Percentiles rank a stretch among this genome's conserved stretches.
phyloP scores from a whole-genome alignment of 2,888 invertebrate species.

The Thumatha senex region DNA sequence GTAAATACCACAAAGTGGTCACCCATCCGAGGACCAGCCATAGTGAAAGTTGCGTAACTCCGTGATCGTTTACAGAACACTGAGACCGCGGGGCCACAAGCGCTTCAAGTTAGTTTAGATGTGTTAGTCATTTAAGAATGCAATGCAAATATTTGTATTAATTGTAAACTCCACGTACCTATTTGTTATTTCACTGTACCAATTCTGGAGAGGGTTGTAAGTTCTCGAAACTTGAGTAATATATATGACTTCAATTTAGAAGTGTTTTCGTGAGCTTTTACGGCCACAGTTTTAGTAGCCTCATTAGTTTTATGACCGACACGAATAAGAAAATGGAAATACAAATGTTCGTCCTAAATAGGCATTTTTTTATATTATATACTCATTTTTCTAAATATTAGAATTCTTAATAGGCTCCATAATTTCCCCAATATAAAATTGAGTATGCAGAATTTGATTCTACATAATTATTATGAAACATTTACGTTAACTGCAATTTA shows the following conservation, averaged over 20 bases:
- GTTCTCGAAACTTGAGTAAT: conserved; percentile 1
- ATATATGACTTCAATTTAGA: not conserved
- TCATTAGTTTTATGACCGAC: not conserved
- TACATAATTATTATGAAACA: not conserved
- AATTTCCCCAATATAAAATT: too few relatives aligned
- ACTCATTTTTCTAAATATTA: not conserved
- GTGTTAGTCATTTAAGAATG: not conserved
- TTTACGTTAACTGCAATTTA: not conserved
- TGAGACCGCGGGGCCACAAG: too few relatives aligned
- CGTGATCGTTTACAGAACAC: too few relatives aligned
- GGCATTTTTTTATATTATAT: too few relatives aligned
- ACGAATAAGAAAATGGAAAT: not conserved
- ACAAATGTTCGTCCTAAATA: not conserved
- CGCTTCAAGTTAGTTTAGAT: too few relatives aligned
- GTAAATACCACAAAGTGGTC: too few relatives aligned
- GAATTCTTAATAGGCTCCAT: too few relatives aligned
- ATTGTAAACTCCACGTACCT: not conserved
- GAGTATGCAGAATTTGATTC: too few relatives aligned
- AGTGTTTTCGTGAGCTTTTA: conserved; percentile 1
- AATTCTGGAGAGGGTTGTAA: conserved; percentile 10
- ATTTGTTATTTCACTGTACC: not conserved
- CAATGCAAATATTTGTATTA: not conserved
- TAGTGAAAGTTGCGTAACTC: too few relatives aligned
- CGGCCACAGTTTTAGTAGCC: not conserved
- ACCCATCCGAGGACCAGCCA: too few relatives aligned